Evolutionary conservation across 1,140 invertebrate species (phyloP), one percentile per base, ranked within the genome.

Genomic region (Drosophila subobscura): DNA sequence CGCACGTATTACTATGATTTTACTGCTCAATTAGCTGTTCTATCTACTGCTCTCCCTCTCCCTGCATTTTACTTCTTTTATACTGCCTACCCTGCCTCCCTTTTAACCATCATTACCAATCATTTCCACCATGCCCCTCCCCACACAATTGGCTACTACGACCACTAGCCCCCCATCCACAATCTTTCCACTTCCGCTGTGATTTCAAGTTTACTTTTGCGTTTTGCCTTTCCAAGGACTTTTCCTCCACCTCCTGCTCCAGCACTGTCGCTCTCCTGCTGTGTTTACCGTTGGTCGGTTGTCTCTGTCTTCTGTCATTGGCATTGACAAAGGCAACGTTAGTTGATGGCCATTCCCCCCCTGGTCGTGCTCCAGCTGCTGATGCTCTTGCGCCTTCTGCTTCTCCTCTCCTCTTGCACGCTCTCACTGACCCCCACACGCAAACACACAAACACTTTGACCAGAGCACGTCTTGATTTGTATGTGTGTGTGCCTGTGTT

Each of bases 21-120:
- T 81, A 78, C 77, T 81, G 72, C 77, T 86, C 81, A 86, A 86
- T 86, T 86, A 86, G 81, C 81, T 78, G 56, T 37, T 37, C 33
- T 12, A 4, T 37, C 33, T 37, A 4, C 4, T 2, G 55, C 59
- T 47, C 70, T 41, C 49, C 55, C 29, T 47, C 37, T 25, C 50
- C 16, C 37, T 16, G 27, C 22, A 10, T 42, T n/a, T 37, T 8
- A 37, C 4, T 16, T 14, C 0, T 41, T n/a, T 2, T 40, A 6
- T 16, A n/a, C 8, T 20, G 23, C 2, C 33, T 3, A 12, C 10
- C 33, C 33, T 20, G 16, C 33, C 33, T 4, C 33, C 33, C 33
- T 10, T 37, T 37, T 12, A 12, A 37, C 33, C 10, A 37, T 12
- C 3, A 37, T 37, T 37, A 37, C 10, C 33, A 12, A 37, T 37